These are phyloP conservation scores for Ornithoptera alexandrae DNA, from an alignment of 2,888 invertebrate species.

Conservation along the genomic window DNA sequence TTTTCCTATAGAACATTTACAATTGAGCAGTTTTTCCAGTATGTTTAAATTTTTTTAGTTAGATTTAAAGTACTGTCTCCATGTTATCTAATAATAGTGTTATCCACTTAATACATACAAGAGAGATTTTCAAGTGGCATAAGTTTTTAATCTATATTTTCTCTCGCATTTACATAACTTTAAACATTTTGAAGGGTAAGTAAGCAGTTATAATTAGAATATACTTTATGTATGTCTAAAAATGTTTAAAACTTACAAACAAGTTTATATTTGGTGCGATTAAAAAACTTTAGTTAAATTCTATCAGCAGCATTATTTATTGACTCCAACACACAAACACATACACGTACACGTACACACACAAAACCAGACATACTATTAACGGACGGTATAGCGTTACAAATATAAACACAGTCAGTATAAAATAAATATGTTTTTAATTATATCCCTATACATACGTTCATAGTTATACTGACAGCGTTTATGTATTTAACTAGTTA, in stretches of 20 bases:
- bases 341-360: conserved; percentile 35
- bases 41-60: no score
- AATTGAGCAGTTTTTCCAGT: no score
- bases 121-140: no score
- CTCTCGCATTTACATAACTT: not conserved
- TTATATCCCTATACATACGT: conserved; percentile 1
- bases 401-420: conserved; percentile 29
- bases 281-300: conserved; percentile 1
- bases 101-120: no score
- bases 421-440: conserved; percentile 33
- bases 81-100: no score
- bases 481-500: conserved; percentile 30
- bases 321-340: conserved; percentile 1
- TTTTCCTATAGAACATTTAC: no score
- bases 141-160: not conserved
- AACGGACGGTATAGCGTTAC: conserved; percentile 53
- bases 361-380: conserved; percentile 38
- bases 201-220: no score
- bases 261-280: not conserved
- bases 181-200: no score
- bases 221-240: conserved; percentile 13
- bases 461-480: conserved; percentile 18
- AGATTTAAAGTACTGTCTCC: no score
- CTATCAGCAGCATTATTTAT: conserved; percentile 17
- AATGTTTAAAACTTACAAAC: conserved; percentile 6